Evolutionary conservation across 2,797 vertebrate species (phyloP).

Genomic region (Diglossa cyanea): DNA sequence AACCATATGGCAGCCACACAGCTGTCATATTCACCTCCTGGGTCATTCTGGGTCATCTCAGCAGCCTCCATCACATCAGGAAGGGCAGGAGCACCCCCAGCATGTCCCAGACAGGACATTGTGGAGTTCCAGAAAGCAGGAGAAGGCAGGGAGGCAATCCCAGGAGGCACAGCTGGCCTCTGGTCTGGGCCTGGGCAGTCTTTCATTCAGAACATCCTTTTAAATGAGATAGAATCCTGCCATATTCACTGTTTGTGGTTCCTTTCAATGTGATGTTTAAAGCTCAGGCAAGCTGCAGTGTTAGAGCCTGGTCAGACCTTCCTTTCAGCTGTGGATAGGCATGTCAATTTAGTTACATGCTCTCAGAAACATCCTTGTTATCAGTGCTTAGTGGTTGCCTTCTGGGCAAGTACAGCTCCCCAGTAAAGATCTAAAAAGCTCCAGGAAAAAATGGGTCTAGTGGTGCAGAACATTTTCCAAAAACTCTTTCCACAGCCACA

Average conservation of each 20-base stretch:
- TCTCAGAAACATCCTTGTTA: not conserved
- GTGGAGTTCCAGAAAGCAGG: not conserved
- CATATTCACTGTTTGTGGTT: not conserved
- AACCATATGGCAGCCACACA: accelerated
- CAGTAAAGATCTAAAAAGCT: not conserved
- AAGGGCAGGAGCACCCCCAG: not conserved
- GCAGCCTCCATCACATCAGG: not conserved
- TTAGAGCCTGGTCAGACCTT: not conserved
- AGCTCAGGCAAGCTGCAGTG: not conserved
- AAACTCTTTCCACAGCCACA: not conserved
- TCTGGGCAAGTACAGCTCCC: not conserved
- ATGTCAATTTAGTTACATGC: not conserved
- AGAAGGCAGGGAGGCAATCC: not conserved
- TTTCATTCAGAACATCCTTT: not conserved
- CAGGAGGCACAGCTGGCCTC: not conserved
- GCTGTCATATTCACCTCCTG: not conserved
- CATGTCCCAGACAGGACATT: accelerated
- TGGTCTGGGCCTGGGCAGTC: not conserved
- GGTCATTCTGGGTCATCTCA: not conserved
- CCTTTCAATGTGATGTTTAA: not conserved
- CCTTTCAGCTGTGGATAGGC: not conserved
- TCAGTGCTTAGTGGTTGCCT: not conserved
- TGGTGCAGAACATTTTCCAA: not conserved
- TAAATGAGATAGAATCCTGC: not conserved
- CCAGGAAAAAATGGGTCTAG: not conserved